Evolutionary conservation across 2,888 invertebrate genomes (phyloP).

Genomic region (Rhagonycha fulva): DNA sequence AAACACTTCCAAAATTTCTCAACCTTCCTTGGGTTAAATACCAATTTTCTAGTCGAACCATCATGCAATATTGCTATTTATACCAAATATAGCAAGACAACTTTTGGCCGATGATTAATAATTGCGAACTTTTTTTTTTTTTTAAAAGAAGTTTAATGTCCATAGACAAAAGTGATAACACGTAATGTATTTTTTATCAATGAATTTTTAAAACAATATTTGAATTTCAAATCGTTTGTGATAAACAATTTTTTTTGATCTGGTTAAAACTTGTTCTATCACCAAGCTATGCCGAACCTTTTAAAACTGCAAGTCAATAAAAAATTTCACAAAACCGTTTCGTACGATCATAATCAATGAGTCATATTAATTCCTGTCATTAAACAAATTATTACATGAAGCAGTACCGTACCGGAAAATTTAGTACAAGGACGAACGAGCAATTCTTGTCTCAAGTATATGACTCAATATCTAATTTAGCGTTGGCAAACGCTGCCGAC

Average conservation of each 20-base stretch:
- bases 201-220: background rate
- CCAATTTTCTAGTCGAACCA: background rate
- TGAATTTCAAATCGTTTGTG: background rate
- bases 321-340: background rate
- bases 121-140: background rate
- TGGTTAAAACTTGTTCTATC: background rate
- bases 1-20: background rate
- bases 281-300: background rate
- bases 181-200: background rate
- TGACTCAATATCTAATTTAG: background rate
- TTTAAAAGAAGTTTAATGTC: background rate
- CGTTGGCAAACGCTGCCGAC: background rate
- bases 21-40: background rate
- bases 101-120: background rate
- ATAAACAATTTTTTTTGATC: background rate
- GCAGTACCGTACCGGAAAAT: conserved; percentile 12
- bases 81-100: background rate
- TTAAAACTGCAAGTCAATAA: background rate
- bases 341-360: background rate
- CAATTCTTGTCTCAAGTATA: background rate
- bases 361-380: background rate
- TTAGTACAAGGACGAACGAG: conserved; percentile 3
- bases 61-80: background rate
- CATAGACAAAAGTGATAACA: background rate
- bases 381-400: background rate